Evolutionary conservation across 2,113 vertebrate genomes (phyloP).

Genomic region (Acrocephalus arundinaceus): DNA sequence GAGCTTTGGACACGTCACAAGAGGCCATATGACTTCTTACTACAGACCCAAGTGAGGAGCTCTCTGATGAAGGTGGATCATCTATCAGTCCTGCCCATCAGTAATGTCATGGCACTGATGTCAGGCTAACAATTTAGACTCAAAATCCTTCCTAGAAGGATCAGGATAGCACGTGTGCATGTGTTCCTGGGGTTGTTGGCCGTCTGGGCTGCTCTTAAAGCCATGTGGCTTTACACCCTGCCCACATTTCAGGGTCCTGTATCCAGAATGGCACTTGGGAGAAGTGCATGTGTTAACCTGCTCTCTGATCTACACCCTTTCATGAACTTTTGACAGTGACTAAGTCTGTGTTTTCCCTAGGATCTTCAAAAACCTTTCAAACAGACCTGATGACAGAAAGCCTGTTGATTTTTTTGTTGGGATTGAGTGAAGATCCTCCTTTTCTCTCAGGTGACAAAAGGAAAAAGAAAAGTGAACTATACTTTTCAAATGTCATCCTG

Average conservation of each 20-base stretch:
- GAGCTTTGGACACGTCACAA: neutral
- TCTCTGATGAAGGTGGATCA: neutral
- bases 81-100: neutral
- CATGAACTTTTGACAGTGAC: neutral
- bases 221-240: slow-evolving; percentile 33
- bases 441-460: neutral
- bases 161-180: neutral
- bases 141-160: slow-evolving; percentile 52
- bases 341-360: neutral
- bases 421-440: slow-evolving; percentile 2
- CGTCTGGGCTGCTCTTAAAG: slow-evolving; percentile 46
- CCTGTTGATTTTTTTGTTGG: slow-evolving; percentile 31
- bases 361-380: slow-evolving; percentile 1
- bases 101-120: neutral
- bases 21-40: neutral
- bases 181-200: slow-evolving; percentile 25
- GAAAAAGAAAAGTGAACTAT: neutral
- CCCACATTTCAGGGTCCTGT: slow-evolving; percentile 14
- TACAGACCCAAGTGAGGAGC: neutral
- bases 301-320: neutral
- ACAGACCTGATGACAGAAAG: slow-evolving; percentile 12
- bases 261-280: neutral
- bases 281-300: neutral
- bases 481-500: slow-evolving; percentile 47
- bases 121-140: slow-evolving; percentile 28